Percentiles rank a stretch among this genome's conserved stretches.
phyloP scores from a whole-genome alignment of 2,888 invertebrate genomes.

The Nudaria mundana region DNA sequence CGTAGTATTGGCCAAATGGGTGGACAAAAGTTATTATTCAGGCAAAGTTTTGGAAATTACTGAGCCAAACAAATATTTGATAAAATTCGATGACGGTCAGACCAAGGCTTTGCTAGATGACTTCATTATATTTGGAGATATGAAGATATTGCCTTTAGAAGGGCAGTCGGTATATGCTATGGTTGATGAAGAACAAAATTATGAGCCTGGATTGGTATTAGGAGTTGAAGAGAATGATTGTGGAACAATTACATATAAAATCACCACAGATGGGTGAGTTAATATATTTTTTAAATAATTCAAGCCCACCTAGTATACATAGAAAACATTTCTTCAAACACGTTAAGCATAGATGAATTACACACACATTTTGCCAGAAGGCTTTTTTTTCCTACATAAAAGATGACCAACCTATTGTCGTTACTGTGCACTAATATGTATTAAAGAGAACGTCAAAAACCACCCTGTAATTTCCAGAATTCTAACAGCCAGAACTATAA shows the following conservation, averaged over 20 bases:
- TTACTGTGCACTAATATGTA: too few relatives aligned
- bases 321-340: too few relatives aligned
- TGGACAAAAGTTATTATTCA: constrained; percentile 85
- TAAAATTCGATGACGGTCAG: constrained; percentile 84
- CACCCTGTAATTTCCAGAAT: too few relatives aligned
- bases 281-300: background rate
- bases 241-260: constrained; percentile 69
- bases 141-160: constrained; percentile 70
- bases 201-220: constrained; percentile 76
- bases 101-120: constrained; percentile 81
- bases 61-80: constrained; percentile 81
- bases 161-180: constrained; percentile 80
- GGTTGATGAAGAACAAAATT: constrained; percentile 77
- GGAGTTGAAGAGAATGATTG: constrained; percentile 67
- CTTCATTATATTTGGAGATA: constrained; percentile 81
- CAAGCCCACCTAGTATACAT: too few relatives aligned
- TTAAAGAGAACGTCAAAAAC: too few relatives aligned
- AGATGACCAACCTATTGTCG: too few relatives aligned
- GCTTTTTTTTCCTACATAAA: too few relatives aligned
- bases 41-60: constrained; percentile 81
- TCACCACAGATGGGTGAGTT: constrained; percentile 73
- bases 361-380: too few relatives aligned
- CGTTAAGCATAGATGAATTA: too few relatives aligned
- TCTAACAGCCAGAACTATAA: too few relatives aligned
- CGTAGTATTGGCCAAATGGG: constrained; percentile 84